These are phyloP conservation scores for Anoplius nigerrimus DNA, from an alignment of 2,888 invertebrate genomes.

Conservation along the genomic window DNA sequence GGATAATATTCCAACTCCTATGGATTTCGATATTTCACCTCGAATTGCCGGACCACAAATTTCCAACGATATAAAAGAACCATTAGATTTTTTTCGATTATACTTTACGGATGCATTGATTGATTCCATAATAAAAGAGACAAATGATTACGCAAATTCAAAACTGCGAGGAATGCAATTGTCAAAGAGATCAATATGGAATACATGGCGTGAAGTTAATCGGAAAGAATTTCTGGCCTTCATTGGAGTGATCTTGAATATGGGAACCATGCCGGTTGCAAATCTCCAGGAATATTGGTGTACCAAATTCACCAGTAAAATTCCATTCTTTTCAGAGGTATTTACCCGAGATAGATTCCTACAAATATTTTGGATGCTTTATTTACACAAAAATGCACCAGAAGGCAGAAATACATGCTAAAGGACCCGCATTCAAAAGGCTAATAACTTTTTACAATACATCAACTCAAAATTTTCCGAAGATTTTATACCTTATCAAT, in stretches of 20 bases:
- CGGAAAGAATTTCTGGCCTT: neutral
- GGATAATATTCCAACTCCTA: no score
- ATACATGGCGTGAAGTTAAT: conserved; percentile 21
- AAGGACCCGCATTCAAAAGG: conserved; percentile 17
- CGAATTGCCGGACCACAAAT: conserved; percentile 21
- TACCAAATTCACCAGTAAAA: conserved; percentile 7
- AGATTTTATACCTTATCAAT: conserved; percentile 28
- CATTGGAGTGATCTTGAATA: conserved; percentile 4
- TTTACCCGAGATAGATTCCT: conserved; percentile 21
- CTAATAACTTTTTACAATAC: conserved; percentile 31
- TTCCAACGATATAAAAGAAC: conserved; percentile 18
- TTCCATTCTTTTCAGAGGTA: conserved; percentile 20
- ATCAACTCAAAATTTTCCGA: conserved; percentile 26
- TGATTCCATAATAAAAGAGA: conserved; percentile 26
- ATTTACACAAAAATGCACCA: conserved; percentile 14
- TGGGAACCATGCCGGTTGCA: conserved; percentile 1
- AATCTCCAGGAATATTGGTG: neutral
- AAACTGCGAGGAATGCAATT: conserved; percentile 20
- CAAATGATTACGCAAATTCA: conserved; percentile 25
- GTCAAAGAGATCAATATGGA: conserved; percentile 14
- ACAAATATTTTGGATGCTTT: conserved; percentile 25
- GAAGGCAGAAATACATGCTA: conserved; percentile 6
- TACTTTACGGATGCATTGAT: conserved; percentile 31
- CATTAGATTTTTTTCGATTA: conserved; percentile 25
- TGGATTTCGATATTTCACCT: no score